phyloP scores from a whole-genome alignment of 2,797 vertebrate species.

The Labeo calbasu region DNA sequence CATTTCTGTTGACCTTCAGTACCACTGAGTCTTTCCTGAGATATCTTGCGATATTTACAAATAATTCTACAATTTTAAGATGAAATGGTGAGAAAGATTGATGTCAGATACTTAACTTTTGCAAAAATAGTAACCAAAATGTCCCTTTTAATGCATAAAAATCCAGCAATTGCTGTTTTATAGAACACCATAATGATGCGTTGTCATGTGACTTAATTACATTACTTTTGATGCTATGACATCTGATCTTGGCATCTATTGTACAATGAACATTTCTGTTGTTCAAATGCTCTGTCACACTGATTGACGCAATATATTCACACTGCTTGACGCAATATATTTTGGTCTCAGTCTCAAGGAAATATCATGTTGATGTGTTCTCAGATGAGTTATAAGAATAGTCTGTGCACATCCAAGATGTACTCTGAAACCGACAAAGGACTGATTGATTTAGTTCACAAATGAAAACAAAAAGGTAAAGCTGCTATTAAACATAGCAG shows the following conservation, averaged over 20 bases:
- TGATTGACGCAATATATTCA: constrained; percentile 26
- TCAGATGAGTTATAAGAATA: background rate
- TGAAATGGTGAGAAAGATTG: background rate
- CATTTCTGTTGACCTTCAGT: background rate
- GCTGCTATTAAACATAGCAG: too few relatives aligned
- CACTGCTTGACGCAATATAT: constrained; percentile 20
- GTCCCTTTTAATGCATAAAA: background rate
- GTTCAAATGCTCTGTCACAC: background rate
- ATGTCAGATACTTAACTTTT: background rate
- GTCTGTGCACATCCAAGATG: background rate
- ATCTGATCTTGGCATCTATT: background rate
- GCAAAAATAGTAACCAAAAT: background rate
- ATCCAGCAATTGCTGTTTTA: background rate
- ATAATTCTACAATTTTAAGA: background rate
- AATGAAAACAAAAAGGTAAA: background rate
- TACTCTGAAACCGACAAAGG: background rate
- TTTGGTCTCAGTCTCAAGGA: constrained; percentile 51
- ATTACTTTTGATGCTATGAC: background rate
- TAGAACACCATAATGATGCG: background rate
- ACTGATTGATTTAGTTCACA: background rate
- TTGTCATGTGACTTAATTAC: constrained; percentile 2
- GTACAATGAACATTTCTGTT: background rate
- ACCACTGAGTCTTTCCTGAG: background rate
- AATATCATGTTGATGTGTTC: constrained; percentile 28
- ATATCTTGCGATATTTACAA: background rate